Percentiles rank a stretch among this genome's conserved stretches.
Evolutionary conservation across 2,888 invertebrate genomes (phyloP).

Genomic region (Chrysotoxum bicinctum): DNA sequence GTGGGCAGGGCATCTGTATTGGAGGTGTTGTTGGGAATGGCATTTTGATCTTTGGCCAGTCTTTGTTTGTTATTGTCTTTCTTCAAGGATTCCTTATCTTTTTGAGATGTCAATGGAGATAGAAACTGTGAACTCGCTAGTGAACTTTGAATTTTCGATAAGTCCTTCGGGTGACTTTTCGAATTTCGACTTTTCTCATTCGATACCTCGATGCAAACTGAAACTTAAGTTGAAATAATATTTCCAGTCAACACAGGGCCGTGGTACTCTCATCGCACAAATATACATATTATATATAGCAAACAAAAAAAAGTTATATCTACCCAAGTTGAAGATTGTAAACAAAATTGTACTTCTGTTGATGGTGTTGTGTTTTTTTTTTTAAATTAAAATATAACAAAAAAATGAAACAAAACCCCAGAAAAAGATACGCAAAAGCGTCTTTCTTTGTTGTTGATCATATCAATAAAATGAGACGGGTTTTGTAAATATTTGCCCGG

Average conservation of each 20-base stretch:
- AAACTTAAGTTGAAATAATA: conserved; percentile 46
- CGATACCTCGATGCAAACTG: conserved; percentile 44
- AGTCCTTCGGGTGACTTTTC: conserved; percentile 24
- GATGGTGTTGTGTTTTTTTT: background rate
- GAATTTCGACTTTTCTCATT: conserved; percentile 49
- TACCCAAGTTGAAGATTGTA: conserved; percentile 61
- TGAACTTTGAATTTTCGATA: conserved; percentile 28
- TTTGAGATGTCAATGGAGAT: background rate
- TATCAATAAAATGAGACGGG: conserved; percentile 38
- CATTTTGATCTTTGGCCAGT: conserved; percentile 66
- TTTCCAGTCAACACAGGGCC: conserved; percentile 40
- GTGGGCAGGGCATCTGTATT: conserved; percentile 80
- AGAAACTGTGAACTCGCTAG: conserved; percentile 1
- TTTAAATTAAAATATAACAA: background rate
- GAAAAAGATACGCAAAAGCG: conserved; percentile 11
- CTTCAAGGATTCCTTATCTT: background rate
- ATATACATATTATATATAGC: background rate
- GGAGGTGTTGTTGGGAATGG: conserved; percentile 79
- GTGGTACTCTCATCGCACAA: background rate
- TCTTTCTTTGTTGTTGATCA: conserved; percentile 7
- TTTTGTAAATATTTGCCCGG: conserved; percentile 45
- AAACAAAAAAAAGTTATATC: conserved; percentile 11
- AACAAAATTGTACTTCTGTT: conserved; percentile 47
- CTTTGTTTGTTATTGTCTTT: background rate
- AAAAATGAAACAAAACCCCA: conserved; percentile 20